Conservation (phyloP, 2,797 vertebrate genomes). For the Eremophila alpestris region DNA sequence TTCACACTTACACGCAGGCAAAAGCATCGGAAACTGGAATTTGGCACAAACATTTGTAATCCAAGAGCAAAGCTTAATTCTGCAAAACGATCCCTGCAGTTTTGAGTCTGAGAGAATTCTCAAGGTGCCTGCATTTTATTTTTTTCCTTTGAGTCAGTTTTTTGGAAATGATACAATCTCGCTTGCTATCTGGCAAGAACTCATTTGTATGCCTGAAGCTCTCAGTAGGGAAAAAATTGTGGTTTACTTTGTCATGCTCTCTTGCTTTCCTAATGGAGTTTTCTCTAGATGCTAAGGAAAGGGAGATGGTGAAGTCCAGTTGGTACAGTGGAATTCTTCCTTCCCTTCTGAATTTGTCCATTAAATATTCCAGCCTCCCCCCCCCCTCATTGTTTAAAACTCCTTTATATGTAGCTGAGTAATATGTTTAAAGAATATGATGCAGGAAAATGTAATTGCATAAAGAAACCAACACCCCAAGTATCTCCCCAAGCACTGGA, state of each 20-base stretch:
- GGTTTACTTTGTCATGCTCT: conserved; percentile 21
- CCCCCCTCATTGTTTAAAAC: neutral
- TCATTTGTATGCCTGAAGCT: neutral
- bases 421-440: neutral
- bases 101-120: neutral
- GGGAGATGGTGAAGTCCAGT: neutral
- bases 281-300: neutral
- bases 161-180: conserved; percentile 19
- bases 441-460: neutral
- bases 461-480: neutral
- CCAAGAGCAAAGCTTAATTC: neutral
- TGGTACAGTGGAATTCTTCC: neutral
- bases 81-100: neutral
- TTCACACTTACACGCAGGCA: neutral
- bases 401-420: neutral
- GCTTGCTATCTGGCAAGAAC: conserved; percentile 17
- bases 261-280: conserved; percentile 23
- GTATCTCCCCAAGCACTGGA: neutral
- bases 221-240: neutral
- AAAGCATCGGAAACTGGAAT: conserved; percentile 12
- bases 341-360: neutral
- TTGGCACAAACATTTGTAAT: conserved; percentile 14
- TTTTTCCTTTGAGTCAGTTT: neutral
- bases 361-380: neutral
- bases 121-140: neutral